Conservation (phyloP, 2,888 invertebrate genomes). For the Melieria picta region DNA sequence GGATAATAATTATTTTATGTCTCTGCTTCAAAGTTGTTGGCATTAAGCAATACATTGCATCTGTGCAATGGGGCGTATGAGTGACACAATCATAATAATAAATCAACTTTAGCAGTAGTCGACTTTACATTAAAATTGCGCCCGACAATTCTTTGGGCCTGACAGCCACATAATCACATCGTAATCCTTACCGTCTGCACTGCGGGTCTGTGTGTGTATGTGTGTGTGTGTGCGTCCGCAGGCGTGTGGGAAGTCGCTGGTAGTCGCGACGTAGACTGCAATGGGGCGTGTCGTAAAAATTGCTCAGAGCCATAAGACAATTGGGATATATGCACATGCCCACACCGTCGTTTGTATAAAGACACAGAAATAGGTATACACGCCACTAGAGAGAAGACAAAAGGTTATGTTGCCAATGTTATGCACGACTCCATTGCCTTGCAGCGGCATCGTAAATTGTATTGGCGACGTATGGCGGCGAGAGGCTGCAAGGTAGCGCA, state of each 20-base stretch:
- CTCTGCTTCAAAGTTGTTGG: too few relatives aligned
- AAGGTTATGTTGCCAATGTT: constrained; percentile 27
- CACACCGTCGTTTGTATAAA: constrained; percentile 22
- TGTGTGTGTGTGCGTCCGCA: neutral
- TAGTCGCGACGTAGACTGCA: constrained; percentile 22
- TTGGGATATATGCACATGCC: constrained; percentile 42
- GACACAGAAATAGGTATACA: constrained; percentile 43
- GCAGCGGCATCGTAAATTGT: too few relatives aligned
- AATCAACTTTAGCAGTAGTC: too few relatives aligned
- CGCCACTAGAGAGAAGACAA: constrained; percentile 17
- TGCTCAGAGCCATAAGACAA: constrained; percentile 50
- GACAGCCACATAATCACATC: neutral
- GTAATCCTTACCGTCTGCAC: neutral
- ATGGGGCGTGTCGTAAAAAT: constrained; percentile 26
- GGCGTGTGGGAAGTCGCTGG: neutral
- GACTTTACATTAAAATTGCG: too few relatives aligned
- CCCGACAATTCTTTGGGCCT: too few relatives aligned
- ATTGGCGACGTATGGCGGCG: too few relatives aligned
- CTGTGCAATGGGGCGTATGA: too few relatives aligned
- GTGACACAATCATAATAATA: too few relatives aligned
- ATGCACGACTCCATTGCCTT: neutral
- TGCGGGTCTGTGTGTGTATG: neutral
- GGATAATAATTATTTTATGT: too few relatives aligned
- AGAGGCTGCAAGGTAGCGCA: too few relatives aligned
- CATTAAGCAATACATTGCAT: too few relatives aligned